Base-by-base conservation (phyloP, 2,888 invertebrate species). In the Bellardia pandia region DNA sequence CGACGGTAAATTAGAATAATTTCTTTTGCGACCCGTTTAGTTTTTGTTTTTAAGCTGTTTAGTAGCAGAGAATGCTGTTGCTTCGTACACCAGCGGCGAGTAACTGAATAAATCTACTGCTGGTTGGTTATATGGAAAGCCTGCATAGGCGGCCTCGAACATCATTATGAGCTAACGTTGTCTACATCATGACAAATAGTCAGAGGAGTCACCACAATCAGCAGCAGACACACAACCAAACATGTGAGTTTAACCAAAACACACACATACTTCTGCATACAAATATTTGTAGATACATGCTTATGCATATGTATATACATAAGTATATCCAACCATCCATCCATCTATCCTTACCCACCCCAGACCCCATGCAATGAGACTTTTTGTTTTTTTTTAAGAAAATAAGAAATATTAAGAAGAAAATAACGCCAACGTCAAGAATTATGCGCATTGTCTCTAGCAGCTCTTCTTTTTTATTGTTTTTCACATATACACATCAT, bases 1-100 rank as follows among this genome's bases (percentile, higher is more conserved):
- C 74, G 83, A 69, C 51, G 74, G 62, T 51, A 16, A 53, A 48
- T 23, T 62, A 48, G n/a, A 30, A 56, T 53, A 23, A 71, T 71
- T 71, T 58, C 16, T 69, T 74, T 68, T 33, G 51, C 76, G 85
- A 78, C 68, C 82, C 86, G 85, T 71, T 77, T 16, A 58, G 23
- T 42, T 69, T 51, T 37, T 60, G 14, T 62, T 79, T 23, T 60
- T 58, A n/a, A 48, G 33, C 45, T 69, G 23, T 16, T 58, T 62
- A 14, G 48, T 48, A 74, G 78, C 56, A 87, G 83, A 88, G 82
- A 88, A 78, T 86, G 89, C 88, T 90, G 90, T 88, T 90, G 89
- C 88, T 90, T 89, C 89, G 89, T 90, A 89, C 89, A 90, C 90
- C 89, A 90, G 89, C 91, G 90, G 89, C 91, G 90, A 90, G 90